Conservation (phyloP, 2,888 invertebrate species). For the Acleris emargana region DNA sequence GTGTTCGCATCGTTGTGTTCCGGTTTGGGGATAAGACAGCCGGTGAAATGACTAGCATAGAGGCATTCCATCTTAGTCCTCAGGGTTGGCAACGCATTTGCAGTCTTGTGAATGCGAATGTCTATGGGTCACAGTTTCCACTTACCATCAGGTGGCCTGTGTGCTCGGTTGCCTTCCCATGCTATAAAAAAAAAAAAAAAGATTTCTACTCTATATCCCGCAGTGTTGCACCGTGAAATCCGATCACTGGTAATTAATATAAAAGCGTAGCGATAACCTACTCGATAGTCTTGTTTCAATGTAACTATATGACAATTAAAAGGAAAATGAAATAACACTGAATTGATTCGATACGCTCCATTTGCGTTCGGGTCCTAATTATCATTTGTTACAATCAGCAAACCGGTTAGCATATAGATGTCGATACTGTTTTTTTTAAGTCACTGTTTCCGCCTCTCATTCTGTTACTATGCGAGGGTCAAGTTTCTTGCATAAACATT, state of each 20-base stretch:
- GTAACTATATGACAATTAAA: not conserved
- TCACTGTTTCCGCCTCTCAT: constrained; percentile 19
- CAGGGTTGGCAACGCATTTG: no score
- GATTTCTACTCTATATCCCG: no score
- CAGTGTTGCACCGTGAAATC: not conserved
- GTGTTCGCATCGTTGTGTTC: no score
- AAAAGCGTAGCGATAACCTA: not conserved
- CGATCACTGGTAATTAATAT: not conserved
- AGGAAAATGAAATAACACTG: not conserved
- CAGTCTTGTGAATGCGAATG: no score
- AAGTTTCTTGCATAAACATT: not conserved
- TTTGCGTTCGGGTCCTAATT: constrained; percentile 7
- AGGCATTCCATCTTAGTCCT: no score
- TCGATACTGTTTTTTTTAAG: not conserved
- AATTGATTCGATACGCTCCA: not conserved
- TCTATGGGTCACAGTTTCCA: no score
- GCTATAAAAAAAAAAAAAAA: no score
- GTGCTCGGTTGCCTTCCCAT: no score
- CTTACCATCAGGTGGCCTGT: no score
- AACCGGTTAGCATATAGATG: constrained; percentile 16
- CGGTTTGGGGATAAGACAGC: no score
- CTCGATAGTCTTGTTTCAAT: no score
- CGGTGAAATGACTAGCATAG: no score
- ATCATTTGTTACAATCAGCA: constrained; percentile 1
- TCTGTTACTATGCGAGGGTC: not conserved